phyloP scores from a whole-genome alignment of 37 sponge, comb jelly and placozoan genomes.

The Bolinopsis microptera region DNA sequence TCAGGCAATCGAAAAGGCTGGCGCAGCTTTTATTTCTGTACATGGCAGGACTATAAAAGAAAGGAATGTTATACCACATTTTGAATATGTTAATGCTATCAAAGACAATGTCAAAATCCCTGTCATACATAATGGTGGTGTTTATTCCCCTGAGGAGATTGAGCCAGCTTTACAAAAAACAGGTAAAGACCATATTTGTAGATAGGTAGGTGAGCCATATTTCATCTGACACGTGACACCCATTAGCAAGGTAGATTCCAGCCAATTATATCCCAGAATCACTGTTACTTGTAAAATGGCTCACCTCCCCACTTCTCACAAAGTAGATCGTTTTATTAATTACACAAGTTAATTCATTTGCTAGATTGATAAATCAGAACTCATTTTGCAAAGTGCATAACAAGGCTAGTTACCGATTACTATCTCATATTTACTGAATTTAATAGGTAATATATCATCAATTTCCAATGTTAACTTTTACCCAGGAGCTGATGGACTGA shows the following conservation, averaged over 20 bases:
- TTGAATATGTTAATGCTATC: slow-evolving; percentile 80
- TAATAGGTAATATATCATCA: too few species aligned
- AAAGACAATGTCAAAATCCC: slow-evolving; percentile 82
- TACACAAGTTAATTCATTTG: too few species aligned
- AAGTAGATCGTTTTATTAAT: too few species aligned
- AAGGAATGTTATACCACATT: slow-evolving; percentile 76
- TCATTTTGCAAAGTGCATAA: too few species aligned
- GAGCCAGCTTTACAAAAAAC: background rate
- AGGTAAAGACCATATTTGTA: background rate
- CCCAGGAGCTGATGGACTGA: slow-evolving; percentile 73
- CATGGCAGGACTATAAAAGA: slow-evolving; percentile 88
- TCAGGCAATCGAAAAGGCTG: slow-evolving; percentile 74
- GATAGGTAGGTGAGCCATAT: background rate
- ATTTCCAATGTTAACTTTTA: too few species aligned
- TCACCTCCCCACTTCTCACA: too few species aligned
- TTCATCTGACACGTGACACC: background rate
- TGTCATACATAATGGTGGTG: slow-evolving; percentile 92
- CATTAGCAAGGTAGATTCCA: too few species aligned
- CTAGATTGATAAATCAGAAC: too few species aligned
- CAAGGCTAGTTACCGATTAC: too few species aligned
- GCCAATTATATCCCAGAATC: too few species aligned
- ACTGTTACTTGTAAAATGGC: too few species aligned
- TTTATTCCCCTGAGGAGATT: slow-evolving; percentile 54
- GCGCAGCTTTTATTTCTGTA: slow-evolving; percentile 84
- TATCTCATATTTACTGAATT: too few species aligned